Evolutionary conservation across 2,888 invertebrate genomes (phyloP), one percentile per base, ranked within the genome.

Genomic region (Spodoptera exigua): DNA sequence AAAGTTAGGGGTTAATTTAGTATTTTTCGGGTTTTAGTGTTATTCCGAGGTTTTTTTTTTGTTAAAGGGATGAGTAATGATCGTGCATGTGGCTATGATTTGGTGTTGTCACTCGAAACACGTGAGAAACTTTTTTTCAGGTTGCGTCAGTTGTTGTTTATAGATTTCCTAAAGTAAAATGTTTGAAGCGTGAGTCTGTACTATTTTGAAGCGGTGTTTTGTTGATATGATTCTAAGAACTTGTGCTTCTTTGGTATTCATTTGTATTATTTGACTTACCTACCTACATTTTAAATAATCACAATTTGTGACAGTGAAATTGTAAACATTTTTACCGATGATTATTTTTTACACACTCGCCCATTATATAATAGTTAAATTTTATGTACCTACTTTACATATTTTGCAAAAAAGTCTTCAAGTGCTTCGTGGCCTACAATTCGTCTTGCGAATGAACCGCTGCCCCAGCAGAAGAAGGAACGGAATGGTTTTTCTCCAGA

Each of bases 1-100:
- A 87, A 88, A 91, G 89, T 93, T 89, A 87, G 88, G 83, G 85
- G 89, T 89, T 89, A 89, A 91, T 90, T 87, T 89, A 90, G 89
- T 90, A 87, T 89, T 88, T 84, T 82, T 76, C 81, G 82, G 62
- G 83, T 64, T 80, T 85, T 84, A 80, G 65, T 80, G 78, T 75
- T 77, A 77, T 78, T 82, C 81, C 63, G 80, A 79, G 78, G 70
- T 75, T 80, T 82, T 82, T 83, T 82, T 82, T 71, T 70, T 66
- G 64, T 70, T 69, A 76, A 79, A 75, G 70, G 71, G 89, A 91
- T 92, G 91, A 92, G 90, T 92, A 90, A 92, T 92, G 85, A 81
- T 79, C 53, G 68, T 78, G 80, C 92, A 92, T 85, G 75, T 93
- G 92, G 87, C 82, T 83, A 84, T 88, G 84, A 89, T 91, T 90